Evolutionary conservation across 2,113 vertebrate species (phyloP).

Genomic region (Oryzias melastigma): DNA sequence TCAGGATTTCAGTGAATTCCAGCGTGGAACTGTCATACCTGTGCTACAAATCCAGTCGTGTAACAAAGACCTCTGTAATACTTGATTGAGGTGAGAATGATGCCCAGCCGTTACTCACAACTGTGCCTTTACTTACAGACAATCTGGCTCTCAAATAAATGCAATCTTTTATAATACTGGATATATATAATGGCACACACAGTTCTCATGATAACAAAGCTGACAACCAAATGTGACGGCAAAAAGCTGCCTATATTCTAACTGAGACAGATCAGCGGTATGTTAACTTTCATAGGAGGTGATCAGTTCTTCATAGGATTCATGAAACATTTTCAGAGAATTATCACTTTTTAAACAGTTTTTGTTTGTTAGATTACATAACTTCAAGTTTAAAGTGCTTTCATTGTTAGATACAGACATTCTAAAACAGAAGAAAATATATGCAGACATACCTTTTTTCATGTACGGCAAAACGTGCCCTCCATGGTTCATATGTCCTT

Average conservation of each 20-base stretch:
- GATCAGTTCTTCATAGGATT: background rate
- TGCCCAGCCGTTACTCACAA: too few species aligned
- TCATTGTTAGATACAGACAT: background rate
- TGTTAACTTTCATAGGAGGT: background rate
- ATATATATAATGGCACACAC: too few species aligned
- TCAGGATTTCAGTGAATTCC: too few species aligned
- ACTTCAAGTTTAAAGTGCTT: background rate
- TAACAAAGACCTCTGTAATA: too few species aligned
- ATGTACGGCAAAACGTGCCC: constrained; percentile 25
- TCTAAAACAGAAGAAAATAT: background rate
- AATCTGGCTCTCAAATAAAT: too few species aligned
- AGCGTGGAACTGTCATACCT: too few species aligned
- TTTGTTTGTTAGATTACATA: constrained; percentile 19
- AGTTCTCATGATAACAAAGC: too few species aligned
- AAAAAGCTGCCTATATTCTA: constrained; percentile 52
- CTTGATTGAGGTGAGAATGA: too few species aligned
- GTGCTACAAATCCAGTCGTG: too few species aligned
- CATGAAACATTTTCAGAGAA: constrained; percentile 27
- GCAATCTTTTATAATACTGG: too few species aligned
- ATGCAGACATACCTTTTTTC: constrained; percentile 56
- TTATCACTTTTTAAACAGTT: constrained; percentile 15
- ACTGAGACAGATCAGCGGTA: constrained; percentile 44
- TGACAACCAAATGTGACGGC: constrained; percentile 20
- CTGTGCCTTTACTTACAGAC: too few species aligned
- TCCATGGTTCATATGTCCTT: background rate